Evolutionary conservation across 2,888 invertebrate genomes (phyloP), one percentile per base, ranked within the genome.

Genomic region (Drosophila cyrtoloma): DNA sequence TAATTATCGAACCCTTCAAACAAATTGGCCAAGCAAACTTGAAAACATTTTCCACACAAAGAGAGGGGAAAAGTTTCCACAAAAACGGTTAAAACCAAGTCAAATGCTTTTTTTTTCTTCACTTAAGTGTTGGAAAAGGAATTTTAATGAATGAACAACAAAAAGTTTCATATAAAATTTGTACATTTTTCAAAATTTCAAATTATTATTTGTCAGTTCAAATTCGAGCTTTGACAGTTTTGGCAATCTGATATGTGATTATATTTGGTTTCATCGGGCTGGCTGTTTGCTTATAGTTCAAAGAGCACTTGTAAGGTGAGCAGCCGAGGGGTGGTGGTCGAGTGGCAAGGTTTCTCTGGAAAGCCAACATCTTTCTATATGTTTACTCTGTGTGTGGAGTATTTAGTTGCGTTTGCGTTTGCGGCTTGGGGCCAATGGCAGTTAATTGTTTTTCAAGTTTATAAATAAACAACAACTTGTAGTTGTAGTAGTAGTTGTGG

Each of bases 371-470:
- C n/a, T 52, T 22, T 26, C n/a, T 47, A 16, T 26, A 4, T 47
- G 47, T 26, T 26, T 47, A 26, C 16, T 30, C 14, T 12, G 7
- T 32, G 35, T 30, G n/a, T 58, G n/a, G n/a, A 22, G 14, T n/a
- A 5, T 51, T 42, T 33, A 44, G 33, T 53, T 62, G 66, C n/a
- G 30, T 57, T n/a, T 35, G n/a, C 22, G 32, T 35, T 22, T 26
- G 10, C 37, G 35, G 37, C 60, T 22, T 28, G 51, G 1, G 16
- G 37, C 16, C 51, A 30, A 16, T n/a, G 51, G 16, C 68, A 32
- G 42, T 69, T 67, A 52, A 67, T 69, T 58, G 52, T 67, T 67
- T 67, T 69, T 51, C 33, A 57, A 51, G 67, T 69, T 66, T 51
- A 42, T 28, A 57, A 66, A 39, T 68, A 66, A 51, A 66, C 57